Evolutionary conservation across 2,888 invertebrate species (phyloP), one percentile per base, ranked within the genome.

Genomic region (Tetragnatha montana): DNA sequence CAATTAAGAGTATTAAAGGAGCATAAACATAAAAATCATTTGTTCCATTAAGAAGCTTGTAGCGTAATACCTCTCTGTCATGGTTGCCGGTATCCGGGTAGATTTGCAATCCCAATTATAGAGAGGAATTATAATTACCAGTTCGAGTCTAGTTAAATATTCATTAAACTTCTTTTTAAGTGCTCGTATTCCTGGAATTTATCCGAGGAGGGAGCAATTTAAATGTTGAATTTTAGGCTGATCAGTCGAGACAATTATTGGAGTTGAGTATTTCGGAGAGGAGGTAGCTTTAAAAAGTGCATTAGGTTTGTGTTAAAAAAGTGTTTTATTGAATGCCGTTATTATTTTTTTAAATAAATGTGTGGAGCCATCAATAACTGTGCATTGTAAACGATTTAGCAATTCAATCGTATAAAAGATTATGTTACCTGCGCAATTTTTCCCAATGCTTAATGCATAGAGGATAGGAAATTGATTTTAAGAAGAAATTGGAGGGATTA

Each of bases 1-100:
- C 22, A 69, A 80, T 80, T 80, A 80, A 80, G 80, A n/a, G 69
- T 35, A 60, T 80, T 80, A 80, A 35, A 80, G 69, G 68, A 60
- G 47, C 68, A 50, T 76, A 50, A 76, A 50, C 76, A n/a, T 76
- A 22, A 69, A 80, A 68, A 80, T 69, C 21, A 68, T 68, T 68
- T 80, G 80, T 69, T 80, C 80, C 60, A 80, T 80, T 80, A 80
- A 68, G 80, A 6, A 19, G 60, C 17, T 69, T 80, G 80, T 68
- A 80, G 68, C 22, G 21, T 80, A 35, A 69, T 80, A 60, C 60
- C 60, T 60, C 60, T 60, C 60, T 60, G 60, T 60, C 60, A 60
- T 60, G 12, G 14, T 60, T 3, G 10, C 60, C 17, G 14, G 60
- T 60, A 60, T 60, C 60, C 17, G 14, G 60, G 60, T 60, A 60